Percentiles rank a stretch among this genome's conserved stretches.
These are phyloP conservation scores for Ophion ventricosus DNA, from an alignment of 2,888 invertebrate genomes.

Conservation along the genomic window DNA sequence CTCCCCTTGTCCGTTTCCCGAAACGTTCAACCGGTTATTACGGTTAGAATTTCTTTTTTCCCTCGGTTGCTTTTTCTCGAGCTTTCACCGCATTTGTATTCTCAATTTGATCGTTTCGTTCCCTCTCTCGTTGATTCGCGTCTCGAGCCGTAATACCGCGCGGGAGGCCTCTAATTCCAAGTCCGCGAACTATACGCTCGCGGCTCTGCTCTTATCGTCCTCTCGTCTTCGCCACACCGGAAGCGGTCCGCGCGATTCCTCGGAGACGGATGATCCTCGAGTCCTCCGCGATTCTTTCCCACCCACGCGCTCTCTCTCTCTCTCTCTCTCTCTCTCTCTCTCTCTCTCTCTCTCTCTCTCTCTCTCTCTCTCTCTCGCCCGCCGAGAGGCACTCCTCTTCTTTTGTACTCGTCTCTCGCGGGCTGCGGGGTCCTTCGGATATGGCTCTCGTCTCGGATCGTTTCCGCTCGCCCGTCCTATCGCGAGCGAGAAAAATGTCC, in stretches of 20 bases:
- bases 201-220: background rate
- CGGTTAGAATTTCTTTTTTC: conserved; percentile 74
- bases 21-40: conserved; percentile 81
- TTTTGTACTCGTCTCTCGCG: conserved; percentile 5
- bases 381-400: background rate
- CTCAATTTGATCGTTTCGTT: conserved; percentile 55
- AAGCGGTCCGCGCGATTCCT: background rate
- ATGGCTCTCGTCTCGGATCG: background rate
- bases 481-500: background rate
- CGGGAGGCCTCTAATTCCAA: conserved; percentile 54
- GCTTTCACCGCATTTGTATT: conserved; percentile 55
- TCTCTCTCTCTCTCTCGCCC: too few relatives aligned
- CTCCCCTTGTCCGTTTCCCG: conserved; percentile 68
- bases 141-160: background rate
- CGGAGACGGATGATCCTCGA: conserved; percentile 17
- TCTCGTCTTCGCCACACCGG: background rate
- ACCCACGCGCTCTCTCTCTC: background rate
- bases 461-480: background rate
- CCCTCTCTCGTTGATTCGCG: conserved; percentile 4
- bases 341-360: too few relatives aligned
- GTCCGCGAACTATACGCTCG: conserved; percentile 16
- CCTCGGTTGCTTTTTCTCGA: conserved; percentile 64
- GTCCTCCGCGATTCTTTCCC: conserved; percentile 1
- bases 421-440: background rate
- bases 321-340: too few relatives aligned